These are phyloP conservation scores for Epiblema foenella DNA, from an alignment of 2,888 invertebrate genomes.

Conservation along the genomic window DNA sequence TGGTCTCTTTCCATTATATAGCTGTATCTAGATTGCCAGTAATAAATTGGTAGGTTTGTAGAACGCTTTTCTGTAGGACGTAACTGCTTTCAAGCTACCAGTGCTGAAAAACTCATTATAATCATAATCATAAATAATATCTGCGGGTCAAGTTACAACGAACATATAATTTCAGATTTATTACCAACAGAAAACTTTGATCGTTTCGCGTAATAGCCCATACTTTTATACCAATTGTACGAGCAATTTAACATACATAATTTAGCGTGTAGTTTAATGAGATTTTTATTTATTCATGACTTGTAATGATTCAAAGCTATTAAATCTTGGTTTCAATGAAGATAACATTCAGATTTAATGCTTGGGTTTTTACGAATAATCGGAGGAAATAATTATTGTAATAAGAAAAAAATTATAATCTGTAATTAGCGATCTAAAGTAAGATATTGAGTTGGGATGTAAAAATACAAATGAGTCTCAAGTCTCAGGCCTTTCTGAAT, in stretches of 20 bases:
- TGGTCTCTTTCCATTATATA: too few relatives aligned
- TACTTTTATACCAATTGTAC: slow-evolving; percentile 54
- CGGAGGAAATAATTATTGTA: slow-evolving; percentile 19
- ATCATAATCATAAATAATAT: not conserved
- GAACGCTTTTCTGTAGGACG: too few relatives aligned
- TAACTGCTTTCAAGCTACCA: too few relatives aligned
- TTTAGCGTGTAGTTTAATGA: slow-evolving; percentile 61
- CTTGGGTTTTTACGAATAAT: slow-evolving; percentile 16
- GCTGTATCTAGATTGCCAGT: too few relatives aligned
- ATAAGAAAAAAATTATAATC: not conserved
- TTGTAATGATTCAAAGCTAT: slow-evolving; percentile 57
- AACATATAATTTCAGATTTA: slow-evolving; percentile 67
- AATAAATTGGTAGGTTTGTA: too few relatives aligned
- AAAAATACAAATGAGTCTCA: slow-evolving; percentile 1
- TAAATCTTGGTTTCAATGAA: slow-evolving; percentile 75
- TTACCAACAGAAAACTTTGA: slow-evolving; percentile 63
- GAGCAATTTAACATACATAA: slow-evolving; percentile 53
- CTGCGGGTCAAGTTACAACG: slow-evolving; percentile 49
- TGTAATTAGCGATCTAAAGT: not conserved
- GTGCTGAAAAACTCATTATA: too few relatives aligned
- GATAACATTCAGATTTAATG: slow-evolving; percentile 53
- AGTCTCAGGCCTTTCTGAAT: not conserved
- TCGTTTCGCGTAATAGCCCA: slow-evolving; percentile 53
- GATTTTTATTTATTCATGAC: slow-evolving; percentile 75
- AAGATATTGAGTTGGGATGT: not conserved